These are phyloP conservation scores for Menidia menidia DNA, from an alignment of 2,797 vertebrate species.

Conservation along the genomic window DNA sequence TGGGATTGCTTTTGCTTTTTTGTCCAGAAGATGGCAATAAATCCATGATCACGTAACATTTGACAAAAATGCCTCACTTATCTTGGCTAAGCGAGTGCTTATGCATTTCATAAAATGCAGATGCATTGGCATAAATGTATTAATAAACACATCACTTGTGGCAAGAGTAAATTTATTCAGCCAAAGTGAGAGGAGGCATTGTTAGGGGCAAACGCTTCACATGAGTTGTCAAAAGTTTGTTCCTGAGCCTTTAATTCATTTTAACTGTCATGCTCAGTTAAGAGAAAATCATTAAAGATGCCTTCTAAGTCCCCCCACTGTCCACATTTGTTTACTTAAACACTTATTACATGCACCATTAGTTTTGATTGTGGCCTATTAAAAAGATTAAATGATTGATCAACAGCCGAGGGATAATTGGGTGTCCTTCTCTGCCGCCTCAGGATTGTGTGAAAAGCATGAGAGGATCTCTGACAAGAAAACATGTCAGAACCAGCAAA, in stretches of 20 bases:
- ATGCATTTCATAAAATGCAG: constrained; percentile 64
- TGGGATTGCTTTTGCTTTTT: neutral
- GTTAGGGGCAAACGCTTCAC: constrained; percentile 58
- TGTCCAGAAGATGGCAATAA: constrained; percentile 66
- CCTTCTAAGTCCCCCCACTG: constrained; percentile 59
- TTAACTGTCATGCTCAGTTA: constrained; percentile 65
- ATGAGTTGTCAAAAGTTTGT: constrained; percentile 70
- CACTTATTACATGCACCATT: constrained; percentile 74
- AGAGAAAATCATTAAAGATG: constrained; percentile 55
- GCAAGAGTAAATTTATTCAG: constrained; percentile 56
- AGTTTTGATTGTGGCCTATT: constrained; percentile 74
- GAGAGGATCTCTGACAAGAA: constrained; percentile 49
- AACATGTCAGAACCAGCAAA: constrained; percentile 61
- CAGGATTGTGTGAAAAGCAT: constrained; percentile 36
- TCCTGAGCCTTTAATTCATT: constrained; percentile 60
- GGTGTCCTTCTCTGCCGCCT: constrained; percentile 31
- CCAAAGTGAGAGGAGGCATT: constrained; percentile 36
- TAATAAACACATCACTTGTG: constrained; percentile 56
- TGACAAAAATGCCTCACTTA: constrained; percentile 40
- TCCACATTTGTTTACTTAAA: constrained; percentile 76
- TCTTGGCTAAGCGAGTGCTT: constrained; percentile 45
- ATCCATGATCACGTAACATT: constrained; percentile 26
- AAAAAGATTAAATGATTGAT: constrained; percentile 79
- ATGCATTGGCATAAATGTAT: constrained; percentile 68
- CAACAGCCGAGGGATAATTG: constrained; percentile 60